Evolutionary conservation across 2,113 vertebrate genomes (phyloP).

Genomic region (Chlorodrepanis virens): DNA sequence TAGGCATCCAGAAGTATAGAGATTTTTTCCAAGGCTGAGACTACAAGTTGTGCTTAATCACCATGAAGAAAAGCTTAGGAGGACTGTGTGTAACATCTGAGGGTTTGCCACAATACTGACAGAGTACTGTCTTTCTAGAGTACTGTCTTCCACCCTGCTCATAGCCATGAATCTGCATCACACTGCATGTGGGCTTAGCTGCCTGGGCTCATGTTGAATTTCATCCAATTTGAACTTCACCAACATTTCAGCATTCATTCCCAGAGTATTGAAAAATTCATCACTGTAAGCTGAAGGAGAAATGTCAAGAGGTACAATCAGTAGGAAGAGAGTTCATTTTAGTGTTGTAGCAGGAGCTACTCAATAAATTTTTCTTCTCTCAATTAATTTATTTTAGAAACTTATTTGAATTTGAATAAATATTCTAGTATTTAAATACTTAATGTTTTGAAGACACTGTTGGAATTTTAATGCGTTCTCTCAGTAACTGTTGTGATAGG

Average conservation of each 20-base stretch:
- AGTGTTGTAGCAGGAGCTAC: not conserved
- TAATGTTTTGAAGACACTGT: not conserved
- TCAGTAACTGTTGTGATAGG: not conserved
- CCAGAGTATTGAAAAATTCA: not conserved
- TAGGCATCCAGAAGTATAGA: not conserved
- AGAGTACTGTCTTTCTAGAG: not conserved
- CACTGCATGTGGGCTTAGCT: not conserved
- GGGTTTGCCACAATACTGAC: not conserved
- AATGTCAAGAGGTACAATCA: constrained; percentile 40
- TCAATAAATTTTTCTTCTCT: not conserved
- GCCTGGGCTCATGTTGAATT: not conserved
- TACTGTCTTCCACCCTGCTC: not conserved
- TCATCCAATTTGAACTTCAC: not conserved
- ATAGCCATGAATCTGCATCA: not conserved
- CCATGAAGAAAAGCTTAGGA: not conserved
- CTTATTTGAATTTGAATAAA: constrained; percentile 27
- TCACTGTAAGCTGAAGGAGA: not conserved
- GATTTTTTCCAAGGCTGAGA: not conserved
- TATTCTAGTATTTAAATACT: not conserved
- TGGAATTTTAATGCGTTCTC: not conserved
- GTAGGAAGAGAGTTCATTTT: not conserved
- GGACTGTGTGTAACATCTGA: not conserved
- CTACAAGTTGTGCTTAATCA: not conserved
- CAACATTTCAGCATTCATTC: not conserved
- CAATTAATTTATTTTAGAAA: constrained; percentile 48